A percentile compares a stretch with the other conserved stretches of the same genome.
Evolutionary conservation across 2,797 vertebrate genomes (phyloP).

Genomic region (Varecia variegata): DNA sequence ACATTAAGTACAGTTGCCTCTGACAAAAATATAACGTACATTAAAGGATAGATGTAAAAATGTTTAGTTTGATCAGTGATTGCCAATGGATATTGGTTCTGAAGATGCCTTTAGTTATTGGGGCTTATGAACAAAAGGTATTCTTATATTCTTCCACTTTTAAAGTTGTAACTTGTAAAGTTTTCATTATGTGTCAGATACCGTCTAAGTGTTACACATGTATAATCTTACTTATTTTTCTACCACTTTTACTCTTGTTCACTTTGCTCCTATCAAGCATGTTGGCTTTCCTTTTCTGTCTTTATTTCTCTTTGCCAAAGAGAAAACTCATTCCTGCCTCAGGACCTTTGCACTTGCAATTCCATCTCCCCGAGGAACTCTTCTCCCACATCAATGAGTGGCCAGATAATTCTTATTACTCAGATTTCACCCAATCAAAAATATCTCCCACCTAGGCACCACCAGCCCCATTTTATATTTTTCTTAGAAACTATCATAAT

Average conservation of each 20-base stretch:
- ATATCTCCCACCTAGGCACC: background rate
- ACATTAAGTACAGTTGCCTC: background rate
- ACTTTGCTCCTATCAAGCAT: background rate
- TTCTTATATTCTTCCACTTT: background rate
- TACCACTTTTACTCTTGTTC: background rate
- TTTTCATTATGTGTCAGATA: background rate
- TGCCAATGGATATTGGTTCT: background rate
- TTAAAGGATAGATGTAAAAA: background rate
- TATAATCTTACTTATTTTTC: background rate
- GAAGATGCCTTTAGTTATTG: background rate
- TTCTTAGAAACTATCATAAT: background rate
- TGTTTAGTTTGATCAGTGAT: background rate
- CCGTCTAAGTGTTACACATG: background rate
- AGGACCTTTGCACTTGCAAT: background rate
- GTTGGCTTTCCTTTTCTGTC: background rate
- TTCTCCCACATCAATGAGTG: background rate
- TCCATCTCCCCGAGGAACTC: background rate
- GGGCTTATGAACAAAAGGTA: background rate
- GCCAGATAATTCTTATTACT: background rate
- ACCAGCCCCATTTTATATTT: background rate
- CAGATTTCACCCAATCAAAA: background rate
- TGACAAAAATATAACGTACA: constrained; percentile 26
- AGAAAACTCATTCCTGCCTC: background rate
- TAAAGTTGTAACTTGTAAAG: background rate
- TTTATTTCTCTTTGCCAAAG: background rate